Evolutionary conservation across 1,140 invertebrate species (phyloP), one percentile per base, ranked within the genome.

Genomic region (Diorhabda elongata): DNA sequence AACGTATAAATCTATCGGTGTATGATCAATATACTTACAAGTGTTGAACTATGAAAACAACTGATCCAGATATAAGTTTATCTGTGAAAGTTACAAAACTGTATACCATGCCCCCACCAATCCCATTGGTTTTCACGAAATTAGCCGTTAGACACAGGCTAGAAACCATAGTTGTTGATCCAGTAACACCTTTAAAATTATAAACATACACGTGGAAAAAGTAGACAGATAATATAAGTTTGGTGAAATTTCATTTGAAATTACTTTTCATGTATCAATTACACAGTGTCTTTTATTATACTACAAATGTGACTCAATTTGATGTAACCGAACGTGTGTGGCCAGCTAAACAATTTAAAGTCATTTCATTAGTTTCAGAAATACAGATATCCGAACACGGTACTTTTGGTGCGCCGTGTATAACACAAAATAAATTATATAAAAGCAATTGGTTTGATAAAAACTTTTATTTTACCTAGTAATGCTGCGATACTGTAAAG

Each of bases 21-120:
- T 26, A 4, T 9, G 42, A 63, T 44, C 61, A 52, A 52, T 62
- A 7, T 62, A 84, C 85, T 85, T 81, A 90, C 90, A 88, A 85
- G 80, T 87, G 86, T 83, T 97, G 93, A 72, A 98, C 95, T 42
- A 94, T 78, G 66, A 95, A 87, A 52, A 97, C 92, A 45, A 91
- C 92, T 11, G 94, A 79, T 4, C 96, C 96, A 74, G 95, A 92
- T 42, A 96, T 87, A 8, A 98, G 82, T 86, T 98, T 98, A 80
- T 98, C 96, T 4, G 93, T 88, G 82, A 98, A 97, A 71, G 94
- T 97, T 78, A 98, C 96, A 44, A 92, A 88, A 43, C 95, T 96
- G 82, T 97, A 98, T 56, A 98, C 92, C 73, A 95, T 91, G 5
- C 94, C 96, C 64, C 95, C 93, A 75, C 90, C 93, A 80, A 93